Evolutionary conservation across 2,888 invertebrate genomes (phyloP), one percentile per base, ranked within the genome.

Genomic region (Cancer borealis): DNA sequence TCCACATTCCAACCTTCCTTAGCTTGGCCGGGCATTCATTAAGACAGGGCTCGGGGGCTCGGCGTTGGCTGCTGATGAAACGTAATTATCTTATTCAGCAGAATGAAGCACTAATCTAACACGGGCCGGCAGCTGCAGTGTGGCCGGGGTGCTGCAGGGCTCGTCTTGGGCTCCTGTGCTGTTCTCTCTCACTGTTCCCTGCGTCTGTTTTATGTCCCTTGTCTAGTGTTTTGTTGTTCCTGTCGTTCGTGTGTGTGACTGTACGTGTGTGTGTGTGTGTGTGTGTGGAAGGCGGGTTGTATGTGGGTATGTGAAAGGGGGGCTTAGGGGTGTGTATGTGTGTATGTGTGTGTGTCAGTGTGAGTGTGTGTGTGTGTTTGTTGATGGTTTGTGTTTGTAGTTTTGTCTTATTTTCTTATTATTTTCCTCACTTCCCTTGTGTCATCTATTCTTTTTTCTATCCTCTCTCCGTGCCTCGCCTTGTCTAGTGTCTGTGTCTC

Each of bases 41-140:
- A 93, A 30, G 45, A 17, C 21, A 89, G 91, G 39, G 73, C 45
- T 49, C 93, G 73, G 87, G 90, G 93, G 90, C 92, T 30, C 87
- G 66, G 92, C 93, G 91, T 73, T 39, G 91, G 91, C 92, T 73
- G 88, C 73, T 91, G 88, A 93, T 93, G 93, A 92, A 88, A 93
- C 89, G 91, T 93, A 93, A 93, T 93, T 93, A 92, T 93, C 93
- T 92, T 93, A 93, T 93, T 93, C 91, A 93, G 88, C 91, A 60
- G 93, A 84, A 93, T 93, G 88, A 93, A 91, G 91, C 92, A 91
- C 88, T 93, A 91, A 93, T 93, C 84, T 92, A 46, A 54, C 84
- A 30, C 30, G 60, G 66, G 54, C 39, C 90, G 17, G 30, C 30
- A 47, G 91, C 66, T 39, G 66, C 66, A 26, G 91, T 46, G 66